Conservation (phyloP, 2,888 invertebrate genomes). For the Drosophila merina region DNA sequence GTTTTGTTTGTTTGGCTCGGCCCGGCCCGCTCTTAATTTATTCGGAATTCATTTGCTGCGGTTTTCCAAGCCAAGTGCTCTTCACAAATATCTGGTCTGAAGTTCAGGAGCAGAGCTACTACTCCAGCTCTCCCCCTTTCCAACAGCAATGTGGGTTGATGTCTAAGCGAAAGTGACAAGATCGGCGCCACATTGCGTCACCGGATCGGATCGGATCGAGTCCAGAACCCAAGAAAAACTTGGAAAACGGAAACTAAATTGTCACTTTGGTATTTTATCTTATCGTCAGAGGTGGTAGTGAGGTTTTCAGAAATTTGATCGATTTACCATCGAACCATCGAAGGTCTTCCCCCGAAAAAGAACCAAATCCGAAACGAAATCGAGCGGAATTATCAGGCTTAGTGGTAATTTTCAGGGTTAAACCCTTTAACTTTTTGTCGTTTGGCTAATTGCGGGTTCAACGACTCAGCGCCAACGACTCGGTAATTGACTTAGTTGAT, state of each 20-base stretch:
- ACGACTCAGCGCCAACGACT: constrained; percentile 42
- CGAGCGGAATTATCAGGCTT: constrained; percentile 19
- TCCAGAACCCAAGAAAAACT: constrained; percentile 9
- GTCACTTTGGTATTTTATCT: constrained; percentile 70
- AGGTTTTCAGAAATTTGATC: constrained; percentile 50
- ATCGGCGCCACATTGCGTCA: constrained; percentile 40
- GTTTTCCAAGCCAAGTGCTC: constrained; percentile 36
- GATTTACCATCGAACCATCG: constrained; percentile 40
- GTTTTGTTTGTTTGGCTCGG: constrained; percentile 24
- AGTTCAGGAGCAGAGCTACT: constrained; percentile 67
- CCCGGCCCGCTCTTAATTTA: constrained; percentile 57
- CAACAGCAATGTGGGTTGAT: constrained; percentile 63
- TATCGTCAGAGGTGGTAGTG: constrained; percentile 44
- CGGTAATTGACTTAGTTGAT: constrained; percentile 37
- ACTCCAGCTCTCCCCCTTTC: background rate
- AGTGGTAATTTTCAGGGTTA: constrained; percentile 42
- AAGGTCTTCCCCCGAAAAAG: constrained; percentile 38
- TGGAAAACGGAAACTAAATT: constrained; percentile 39
- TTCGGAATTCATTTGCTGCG: constrained; percentile 58
- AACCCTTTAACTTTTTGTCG: constrained; percentile 6
- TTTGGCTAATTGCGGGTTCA: constrained; percentile 45
- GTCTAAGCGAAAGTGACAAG: constrained; percentile 58
- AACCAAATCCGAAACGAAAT: constrained; percentile 14
- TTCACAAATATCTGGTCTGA: constrained; percentile 45
- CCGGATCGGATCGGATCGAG: background rate